A percentile compares a stretch with the other conserved stretches of the same genome.
Conservation (phyloP, 1,140 invertebrate genomes). For the Cydia pomonella region DNA sequence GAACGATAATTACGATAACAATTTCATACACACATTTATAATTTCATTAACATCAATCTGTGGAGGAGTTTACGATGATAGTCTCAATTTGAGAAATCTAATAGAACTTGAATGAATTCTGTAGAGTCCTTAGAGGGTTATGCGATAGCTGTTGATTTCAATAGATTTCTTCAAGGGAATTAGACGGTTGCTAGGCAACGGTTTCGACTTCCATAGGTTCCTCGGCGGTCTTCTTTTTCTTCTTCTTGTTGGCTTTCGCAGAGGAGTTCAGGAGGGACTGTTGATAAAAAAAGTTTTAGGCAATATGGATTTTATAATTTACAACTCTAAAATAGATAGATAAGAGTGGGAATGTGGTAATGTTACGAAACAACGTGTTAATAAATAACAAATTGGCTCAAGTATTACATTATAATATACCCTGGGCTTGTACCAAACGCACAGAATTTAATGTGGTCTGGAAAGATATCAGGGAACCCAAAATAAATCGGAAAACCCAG, state of each 20-base stretch:
- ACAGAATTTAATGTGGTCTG: constrained; percentile 44
- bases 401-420: constrained; percentile 69
- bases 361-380: constrained; percentile 68
- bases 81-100: constrained; percentile 30
- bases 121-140: constrained; percentile 36
- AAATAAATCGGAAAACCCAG: too few species aligned
- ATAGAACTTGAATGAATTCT: constrained; percentile 13
- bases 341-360: constrained; percentile 56
- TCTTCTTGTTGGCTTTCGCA: constrained; percentile 92
- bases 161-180: constrained; percentile 37
- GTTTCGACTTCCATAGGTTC: constrained; percentile 84
- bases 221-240: constrained; percentile 89
- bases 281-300: constrained; percentile 50
- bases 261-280: constrained; percentile 89
- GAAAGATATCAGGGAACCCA: constrained; percentile 69
- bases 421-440: constrained; percentile 76
- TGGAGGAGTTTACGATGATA: neutral
- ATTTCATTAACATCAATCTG: constrained; percentile 25
- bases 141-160: constrained; percentile 42
- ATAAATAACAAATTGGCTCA: constrained; percentile 61
- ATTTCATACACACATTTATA: constrained; percentile 32
- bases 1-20: constrained; percentile 25
- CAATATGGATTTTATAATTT: constrained; percentile 16
- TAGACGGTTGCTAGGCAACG: constrained; percentile 79
- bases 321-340: neutral